Percentiles rank a stretch among this genome's conserved stretches.
Conservation (phyloP, 2,113 vertebrate species). For the Calyptomena viridis region DNA sequence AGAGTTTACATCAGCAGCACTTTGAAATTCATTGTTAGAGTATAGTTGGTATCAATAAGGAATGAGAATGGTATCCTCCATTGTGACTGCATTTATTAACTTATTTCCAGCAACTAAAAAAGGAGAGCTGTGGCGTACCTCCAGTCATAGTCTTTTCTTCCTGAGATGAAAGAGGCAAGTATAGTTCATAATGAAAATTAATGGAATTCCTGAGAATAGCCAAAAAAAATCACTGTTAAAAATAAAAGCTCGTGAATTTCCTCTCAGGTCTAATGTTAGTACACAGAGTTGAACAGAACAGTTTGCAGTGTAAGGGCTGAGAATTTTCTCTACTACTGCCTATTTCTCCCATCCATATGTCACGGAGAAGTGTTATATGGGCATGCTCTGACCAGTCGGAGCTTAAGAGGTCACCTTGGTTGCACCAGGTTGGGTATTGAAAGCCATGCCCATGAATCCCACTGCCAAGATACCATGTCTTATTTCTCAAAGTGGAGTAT, state of each 20-base stretch:
- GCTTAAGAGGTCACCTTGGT: neutral
- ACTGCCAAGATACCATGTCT: rapidly evolving
- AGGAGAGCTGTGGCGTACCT: neutral
- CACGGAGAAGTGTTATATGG: rapidly evolving
- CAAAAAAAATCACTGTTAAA: neutral
- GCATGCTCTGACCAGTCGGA: neutral
- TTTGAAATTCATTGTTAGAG: slow-evolving; percentile 75
- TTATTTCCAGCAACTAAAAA: slow-evolving; percentile 58
- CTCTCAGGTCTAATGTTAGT: neutral
- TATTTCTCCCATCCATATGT: neutral
- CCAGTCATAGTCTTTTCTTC: slow-evolving; percentile 31
- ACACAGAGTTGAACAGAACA: neutral
- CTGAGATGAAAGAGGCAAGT: slow-evolving; percentile 36
- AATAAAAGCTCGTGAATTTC: slow-evolving; percentile 18
- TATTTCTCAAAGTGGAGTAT: neutral
- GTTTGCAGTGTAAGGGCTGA: neutral
- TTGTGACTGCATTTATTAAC: slow-evolving; percentile 69
- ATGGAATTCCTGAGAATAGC: slow-evolving; percentile 20
- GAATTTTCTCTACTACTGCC: neutral
- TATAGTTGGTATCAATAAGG: slow-evolving; percentile 61
- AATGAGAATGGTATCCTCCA: slow-evolving; percentile 64
- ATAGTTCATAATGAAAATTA: slow-evolving; percentile 50
- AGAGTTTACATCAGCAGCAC: slow-evolving; percentile 70
- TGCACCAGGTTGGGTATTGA: neutral
- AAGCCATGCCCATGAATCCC: neutral